Evolutionary conservation across 2,113 vertebrate species (phyloP), one percentile per base, ranked within the genome.

Genomic region (Tapirus terrestris): DNA sequence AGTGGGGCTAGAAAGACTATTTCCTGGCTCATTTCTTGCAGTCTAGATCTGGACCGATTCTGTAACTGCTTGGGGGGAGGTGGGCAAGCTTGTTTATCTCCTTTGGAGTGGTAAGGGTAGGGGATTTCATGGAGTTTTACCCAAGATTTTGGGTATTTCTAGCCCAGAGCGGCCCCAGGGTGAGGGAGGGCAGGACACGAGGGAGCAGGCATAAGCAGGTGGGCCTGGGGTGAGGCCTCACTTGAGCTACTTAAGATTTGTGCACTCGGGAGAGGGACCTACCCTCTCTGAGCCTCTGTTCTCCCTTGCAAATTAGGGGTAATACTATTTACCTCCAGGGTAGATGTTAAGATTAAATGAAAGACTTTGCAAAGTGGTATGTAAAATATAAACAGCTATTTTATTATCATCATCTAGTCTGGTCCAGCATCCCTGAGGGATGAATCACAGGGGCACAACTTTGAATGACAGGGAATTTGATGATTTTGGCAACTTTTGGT

Each of bases 381-480:
- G 68, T 53, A 85, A 91, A 95, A 84, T 86, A 76, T 20, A 84
- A 96, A 70, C 45, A 84, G 56, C 43, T 72, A 43, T 76, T 95
- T 88, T 90, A 90, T 81, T 61, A 45, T 60, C 17, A 81, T 80
- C 76, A 20, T 70, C 27, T 80, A 45, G 48, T 93, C 92, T 86
- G 39, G 21, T 8, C 39, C 61, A 79, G 21, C 68, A 48, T 79
- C 21, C 48, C 29, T 8, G n/a, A 77, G 83, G 53, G 56, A 77
- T 43, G 89, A 83, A 51, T 6, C 18, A 73, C 23, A 67, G 48
- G 45, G n/a, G 16, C 36, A 80, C 25, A 51, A 72, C 33, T 77
- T 72, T 82, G 60, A 89, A 61, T 61, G n/a, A 72, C 76, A 82
- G 45, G 25, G 79, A 36, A 39, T 60, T 61, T 75, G 79, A 79